A percentile compares a stretch with the other conserved stretches of the same genome.
phyloP scores from a whole-genome alignment of 2,113 vertebrate genomes.

The Coreoperca whiteheadi region DNA sequence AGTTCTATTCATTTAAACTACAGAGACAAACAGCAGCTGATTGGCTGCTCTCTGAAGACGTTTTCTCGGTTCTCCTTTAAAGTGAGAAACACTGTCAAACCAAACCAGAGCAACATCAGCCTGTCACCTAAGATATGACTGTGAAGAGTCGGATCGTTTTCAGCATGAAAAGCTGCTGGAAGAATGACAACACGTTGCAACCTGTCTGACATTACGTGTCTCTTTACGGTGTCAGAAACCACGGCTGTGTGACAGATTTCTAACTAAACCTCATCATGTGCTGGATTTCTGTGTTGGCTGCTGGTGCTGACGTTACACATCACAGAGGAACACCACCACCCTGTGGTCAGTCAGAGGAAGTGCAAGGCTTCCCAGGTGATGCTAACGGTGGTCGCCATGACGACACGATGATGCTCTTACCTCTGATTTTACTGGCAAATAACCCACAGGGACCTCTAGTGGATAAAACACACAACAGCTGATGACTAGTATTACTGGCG shows the following conservation, averaged over 20 bases:
- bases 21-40: too few species aligned
- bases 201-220: not conserved
- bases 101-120: too few species aligned
- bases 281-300: not conserved
- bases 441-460: too few species aligned
- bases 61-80: too few species aligned
- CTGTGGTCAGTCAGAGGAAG: not conserved
- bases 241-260: not conserved
- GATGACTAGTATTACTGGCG: too few species aligned
- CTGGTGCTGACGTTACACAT: not conserved
- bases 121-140: too few species aligned
- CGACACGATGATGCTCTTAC: not conserved
- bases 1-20: too few species aligned
- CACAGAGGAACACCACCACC: constrained; percentile 1
- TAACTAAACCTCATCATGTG: not conserved
- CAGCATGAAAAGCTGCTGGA: not conserved
- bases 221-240: not conserved
- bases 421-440: not conserved
- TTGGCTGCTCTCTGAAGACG: too few species aligned
- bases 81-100: too few species aligned
- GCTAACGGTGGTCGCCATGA: not conserved
- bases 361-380: not conserved
- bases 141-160: not conserved
- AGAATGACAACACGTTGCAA: not conserved
- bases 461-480: too few species aligned